Percentiles rank a stretch among this genome's conserved stretches.
phyloP scores from a whole-genome alignment of 2,113 vertebrate genomes.

The Neopipo cinnamomea region DNA sequence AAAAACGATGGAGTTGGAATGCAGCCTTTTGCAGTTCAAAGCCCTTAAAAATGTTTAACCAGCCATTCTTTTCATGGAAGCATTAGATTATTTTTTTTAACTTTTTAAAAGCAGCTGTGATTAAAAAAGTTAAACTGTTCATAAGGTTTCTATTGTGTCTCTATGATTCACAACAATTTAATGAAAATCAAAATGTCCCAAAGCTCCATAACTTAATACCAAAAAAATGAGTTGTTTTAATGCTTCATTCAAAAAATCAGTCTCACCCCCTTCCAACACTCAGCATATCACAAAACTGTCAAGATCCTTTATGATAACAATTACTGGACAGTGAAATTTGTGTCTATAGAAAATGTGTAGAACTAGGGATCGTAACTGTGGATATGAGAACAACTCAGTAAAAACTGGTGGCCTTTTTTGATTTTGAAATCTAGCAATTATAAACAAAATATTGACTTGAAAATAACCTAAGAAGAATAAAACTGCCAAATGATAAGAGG shows the following conservation, averaged over 20 bases:
- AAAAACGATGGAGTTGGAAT: neutral
- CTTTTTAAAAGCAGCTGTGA: neutral
- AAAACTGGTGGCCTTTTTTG: neutral
- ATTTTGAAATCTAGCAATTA: neutral
- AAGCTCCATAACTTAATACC: neutral
- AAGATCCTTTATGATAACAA: neutral
- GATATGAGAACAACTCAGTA: neutral
- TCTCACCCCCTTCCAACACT: neutral
- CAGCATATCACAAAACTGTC: neutral
- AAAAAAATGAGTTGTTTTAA: neutral
- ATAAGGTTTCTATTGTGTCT: neutral
- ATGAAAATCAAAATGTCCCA: neutral
- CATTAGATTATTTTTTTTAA: neutral
- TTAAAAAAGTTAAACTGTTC: neutral
- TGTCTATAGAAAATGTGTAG: neutral
- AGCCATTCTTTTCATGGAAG: neutral
- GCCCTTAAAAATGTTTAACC: neutral
- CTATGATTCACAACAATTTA: neutral
- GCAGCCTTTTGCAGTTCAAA: neutral
- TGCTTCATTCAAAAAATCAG: neutral
- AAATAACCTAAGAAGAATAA: neutral
- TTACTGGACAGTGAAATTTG: neutral
- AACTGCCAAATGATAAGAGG: neutral
- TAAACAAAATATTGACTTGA: neutral
- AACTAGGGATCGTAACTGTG: neutral